phyloP scores from a whole-genome alignment of 2,113 vertebrate genomes.

The Phocoena phocoena region DNA sequence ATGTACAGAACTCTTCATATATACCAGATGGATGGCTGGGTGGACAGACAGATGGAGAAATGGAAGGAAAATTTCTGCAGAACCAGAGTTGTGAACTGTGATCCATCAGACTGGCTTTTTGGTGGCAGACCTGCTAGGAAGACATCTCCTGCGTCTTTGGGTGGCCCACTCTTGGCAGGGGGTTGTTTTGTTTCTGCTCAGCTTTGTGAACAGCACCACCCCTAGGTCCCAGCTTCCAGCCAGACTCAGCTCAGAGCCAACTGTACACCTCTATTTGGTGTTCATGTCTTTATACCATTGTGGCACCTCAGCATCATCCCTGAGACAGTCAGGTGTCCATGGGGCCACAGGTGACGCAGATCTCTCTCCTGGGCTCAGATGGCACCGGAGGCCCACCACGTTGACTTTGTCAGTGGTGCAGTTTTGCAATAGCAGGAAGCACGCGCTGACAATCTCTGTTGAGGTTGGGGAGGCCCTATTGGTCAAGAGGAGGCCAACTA shows the following conservation, averaged over 20 bases:
- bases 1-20: background rate
- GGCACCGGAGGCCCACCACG: background rate
- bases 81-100: background rate
- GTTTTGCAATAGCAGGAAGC: fast-evolving
- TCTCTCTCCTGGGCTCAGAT: background rate
- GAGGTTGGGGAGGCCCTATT: background rate
- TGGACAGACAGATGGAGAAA: background rate
- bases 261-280: background rate
- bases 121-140: background rate
- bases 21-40: background rate
- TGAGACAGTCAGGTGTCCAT: background rate
- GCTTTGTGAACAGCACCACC: background rate
- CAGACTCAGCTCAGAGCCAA: background rate
- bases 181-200: background rate
- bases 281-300: background rate
- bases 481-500: background rate
- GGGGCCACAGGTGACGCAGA: background rate
- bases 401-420: background rate
- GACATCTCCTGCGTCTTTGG: background rate
- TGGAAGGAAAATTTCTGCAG: background rate
- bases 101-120: background rate
- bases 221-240: background rate
- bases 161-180: background rate
- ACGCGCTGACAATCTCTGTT: background rate
- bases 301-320: background rate